Base-by-base conservation (phyloP, 1,140 invertebrate species). In the Cyrtorhinus lividipennis region DNA sequence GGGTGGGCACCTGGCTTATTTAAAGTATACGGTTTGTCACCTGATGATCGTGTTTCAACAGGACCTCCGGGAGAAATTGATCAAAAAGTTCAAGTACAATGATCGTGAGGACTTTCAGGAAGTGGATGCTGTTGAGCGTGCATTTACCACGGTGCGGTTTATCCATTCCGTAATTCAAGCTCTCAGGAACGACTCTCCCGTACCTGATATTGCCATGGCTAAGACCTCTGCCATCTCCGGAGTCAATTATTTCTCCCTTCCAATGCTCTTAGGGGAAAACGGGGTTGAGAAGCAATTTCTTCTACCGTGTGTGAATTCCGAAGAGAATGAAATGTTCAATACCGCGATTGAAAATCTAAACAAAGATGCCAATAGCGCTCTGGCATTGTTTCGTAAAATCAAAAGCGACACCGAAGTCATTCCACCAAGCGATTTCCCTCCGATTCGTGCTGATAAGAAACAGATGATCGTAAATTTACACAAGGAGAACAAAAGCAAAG, bases 151-250 rank as follows among this genome's bases (percentile, higher is more conserved):
- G 18, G 48, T 53, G 10, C 10, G 48, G 3, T 53, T 53, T 20
- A 53, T 67, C 75, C 78, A n/a, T 73, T 80, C 44, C 80, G 80
- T 65, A 72, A 24, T 59, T 8, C 25, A 13, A 12, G 57, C 5
- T 10, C 5, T 81, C 26, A 72, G 73, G 65, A 78, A 78, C 2
- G 68, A 73, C 10, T 70, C 70, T 25, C 72, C 75, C 5, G 68
- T 81, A 0, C 63, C 77, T 12, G 81, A 82, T 67, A 79, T 74
- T 68, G 78, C 79, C 0, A 83, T 78, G 65, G 77, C 80, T 10
- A 71, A 68, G 30, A 76, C 75, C 0, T 72, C 71, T 24, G 67
- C 69, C 18, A 67, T 76, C 59, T 74, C 74, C 2, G 71, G 72
- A 27, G 48, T 75, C 22, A 72, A 73, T 44, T 79, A 78, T 66